Base-by-base conservation (phyloP, 2,113 vertebrate species). In the Carlito syrichta region DNA sequence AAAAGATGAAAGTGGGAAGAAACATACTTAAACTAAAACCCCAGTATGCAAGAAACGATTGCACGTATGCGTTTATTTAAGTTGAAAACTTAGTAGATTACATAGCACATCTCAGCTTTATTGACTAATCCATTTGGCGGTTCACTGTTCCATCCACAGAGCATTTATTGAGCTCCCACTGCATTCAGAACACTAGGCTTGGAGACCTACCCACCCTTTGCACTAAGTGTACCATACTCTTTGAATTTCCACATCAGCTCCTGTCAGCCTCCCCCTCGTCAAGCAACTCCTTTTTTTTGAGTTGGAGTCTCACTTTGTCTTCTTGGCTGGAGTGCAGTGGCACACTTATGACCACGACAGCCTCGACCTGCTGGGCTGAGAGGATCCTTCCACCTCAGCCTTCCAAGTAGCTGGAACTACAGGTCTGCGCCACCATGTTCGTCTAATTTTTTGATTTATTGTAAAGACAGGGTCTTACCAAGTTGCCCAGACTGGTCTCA, bases 21-120 rank as follows among this genome's bases (percentile, higher is more conserved):
- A 8, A 16, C 63, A 82, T 35, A 79, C 89, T 81, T 86, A 89
- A 93, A 94, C 73, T 88, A 87, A 74, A 89, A 91, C 63, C 78
- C 13, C 30, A 69, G 19, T 60, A 84, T 73, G 17, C 74, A 84
- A 86, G 38, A 58, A 14, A 27, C 9, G 25, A 81, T 58, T 81
- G 16, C 20, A 85, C 8, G 74, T 82, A 43, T 25, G 23, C 32
- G 45, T 79, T 52, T 83, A 52, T 40, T 71, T 32, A 81, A 71
- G 32, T 32, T 7, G 40, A 87, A 96, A 43, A 22, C 93, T 96
- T 68, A 76, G 68, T 71, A 69, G 35, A 48, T 40, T 58, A 52
- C 8, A 30, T 0, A 93, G 71, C 12, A 82, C 54, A 66, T 54
- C 11, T 52, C 45, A 58, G 20, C 43, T 89, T 94, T 40, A 1